Base-by-base conservation (phyloP, 2,888 invertebrate genomes). In the Aleiodes leptofemur region DNA sequence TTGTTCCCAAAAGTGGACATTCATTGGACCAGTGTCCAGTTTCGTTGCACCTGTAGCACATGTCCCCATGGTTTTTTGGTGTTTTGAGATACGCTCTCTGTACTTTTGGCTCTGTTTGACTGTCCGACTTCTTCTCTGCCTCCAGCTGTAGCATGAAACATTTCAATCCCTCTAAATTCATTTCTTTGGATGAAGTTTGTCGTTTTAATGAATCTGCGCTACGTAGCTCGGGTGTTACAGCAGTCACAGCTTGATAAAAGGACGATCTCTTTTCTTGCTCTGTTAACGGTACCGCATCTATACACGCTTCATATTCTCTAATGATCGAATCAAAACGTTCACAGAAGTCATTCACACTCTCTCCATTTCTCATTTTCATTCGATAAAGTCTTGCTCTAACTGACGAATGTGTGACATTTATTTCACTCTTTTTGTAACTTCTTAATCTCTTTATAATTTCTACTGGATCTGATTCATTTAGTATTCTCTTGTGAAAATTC, bases 401-500 rank as follows among this genome's bases (percentile, higher is more conserved):
- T 0, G 78, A 79, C n/a, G 76, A 59, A 4, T 68, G 72, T 16
- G 81, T 80, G 1, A 78, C 43, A 34, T 77, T 81, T 34, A 55
- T 14, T 69, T 79, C 77, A 13, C 59, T 71, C 56, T 69, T 77
- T 74, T 66, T 76, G 29, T 13, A 55, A n/a, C 53, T 57, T 75
- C 66, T 78, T 29, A 80, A 50, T 55, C 61, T 77, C 43, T 74
- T 61, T 7, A 80, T 38, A 69, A 81, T 81, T 11, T 78, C 77
- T 53, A 34, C 69, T 23, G 76, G 81, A 16, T 81, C 80, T 9
- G n/a, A 31, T 43, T 72, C 55, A 72, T 69, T 57, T 6, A 81
- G 38, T 59, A 81, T 76, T 74, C 57, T 80, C 69, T 78, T 79
- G 66, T 80, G 75, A 56, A 77, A 78, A 6, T 73, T 13, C 72